A percentile compares a stretch with the other conserved stretches of the same genome.
phyloP scores from a whole-genome alignment of 2,888 invertebrate genomes.

The Falcaria lacertinaria region DNA sequence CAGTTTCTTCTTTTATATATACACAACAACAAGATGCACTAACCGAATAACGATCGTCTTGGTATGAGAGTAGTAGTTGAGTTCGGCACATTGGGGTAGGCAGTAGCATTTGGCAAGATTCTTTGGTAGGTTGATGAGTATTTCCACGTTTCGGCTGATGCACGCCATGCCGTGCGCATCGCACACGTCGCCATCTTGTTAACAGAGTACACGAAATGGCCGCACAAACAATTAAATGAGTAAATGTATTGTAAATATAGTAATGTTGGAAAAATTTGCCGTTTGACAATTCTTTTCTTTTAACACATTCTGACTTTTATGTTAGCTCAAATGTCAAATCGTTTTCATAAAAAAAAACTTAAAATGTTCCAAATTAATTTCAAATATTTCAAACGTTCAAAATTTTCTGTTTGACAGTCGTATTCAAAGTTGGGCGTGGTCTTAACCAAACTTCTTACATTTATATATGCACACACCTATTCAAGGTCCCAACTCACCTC shows the following conservation, averaged over 20 bases:
- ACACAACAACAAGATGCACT: no score
- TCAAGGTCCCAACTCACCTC: slow-evolving; percentile 46
- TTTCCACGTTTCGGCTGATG: slow-evolving; percentile 71
- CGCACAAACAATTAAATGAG: not conserved
- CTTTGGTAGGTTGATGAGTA: slow-evolving; percentile 71
- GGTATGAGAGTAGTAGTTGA: slow-evolving; percentile 74
- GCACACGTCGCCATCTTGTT: slow-evolving; percentile 70
- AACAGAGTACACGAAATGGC: not conserved
- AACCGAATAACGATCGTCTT: slow-evolving; percentile 72
- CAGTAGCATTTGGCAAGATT: slow-evolving; percentile 74
- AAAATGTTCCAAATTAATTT: no score
- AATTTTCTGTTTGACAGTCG: no score
- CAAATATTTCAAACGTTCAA: no score
- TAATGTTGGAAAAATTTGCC: not conserved
- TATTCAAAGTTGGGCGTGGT: no score
- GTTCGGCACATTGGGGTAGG: slow-evolving; percentile 70
- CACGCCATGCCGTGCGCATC: slow-evolving; percentile 77
- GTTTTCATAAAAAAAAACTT: no score
- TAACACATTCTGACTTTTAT: not conserved
- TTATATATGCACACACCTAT: no score
- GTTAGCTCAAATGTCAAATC: not conserved
- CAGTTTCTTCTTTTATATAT: no score
- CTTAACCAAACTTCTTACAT: no score
- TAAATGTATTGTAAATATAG: not conserved
- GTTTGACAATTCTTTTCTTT: not conserved